Evolutionary conservation across 2,113 vertebrate genomes (phyloP), one percentile per base, ranked within the genome.

Genomic region (Falcunculus frontatus): DNA sequence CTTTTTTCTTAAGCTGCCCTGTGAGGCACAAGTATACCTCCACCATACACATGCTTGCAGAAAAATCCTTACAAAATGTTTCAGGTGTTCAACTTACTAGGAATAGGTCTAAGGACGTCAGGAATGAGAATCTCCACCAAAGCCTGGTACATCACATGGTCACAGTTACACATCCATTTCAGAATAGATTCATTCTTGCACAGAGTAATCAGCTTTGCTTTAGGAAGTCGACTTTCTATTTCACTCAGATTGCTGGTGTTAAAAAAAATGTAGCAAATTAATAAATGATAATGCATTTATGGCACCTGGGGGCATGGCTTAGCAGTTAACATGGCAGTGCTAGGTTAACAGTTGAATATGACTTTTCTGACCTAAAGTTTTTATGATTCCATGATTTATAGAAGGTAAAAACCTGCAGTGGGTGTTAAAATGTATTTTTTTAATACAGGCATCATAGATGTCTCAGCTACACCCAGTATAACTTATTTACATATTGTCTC

Each of bases 31-130:
- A 94, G 37, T 64, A 41, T 27, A 88, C 18, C 20, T 80, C 18
- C 20, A 50, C 19, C 6, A 42, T 5, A 73, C 2, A 67, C 16
- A 68, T 1, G 7, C 14, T 84, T 55, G 22, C 35, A 97, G 81
- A 95, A 93, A 96, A 96, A 91, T 86, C 63, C 80, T 88, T 96
- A 96, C 39, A 80, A 89, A 87, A 73, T 22, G 6, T 93, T 89
- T 87, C 94, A 96, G 92, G 80, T 94, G 77, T 96, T 95, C 60
- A 97, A 98, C 98, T 98, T 98, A 98, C 98, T 98, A 98, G 98
- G 98, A 98, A 98, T 98, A 97, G 98, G 98, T 98, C 98, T 98
- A 98, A 98, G 98, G 97, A 98, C 98, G 11, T 98, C 98, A 97
- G 98, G 98, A 98, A 94, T 94, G 67, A 94, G 92, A 84, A 94